phyloP scores from a whole-genome alignment of 2,888 invertebrate genomes.

The Nesidiocoris tenuis region DNA sequence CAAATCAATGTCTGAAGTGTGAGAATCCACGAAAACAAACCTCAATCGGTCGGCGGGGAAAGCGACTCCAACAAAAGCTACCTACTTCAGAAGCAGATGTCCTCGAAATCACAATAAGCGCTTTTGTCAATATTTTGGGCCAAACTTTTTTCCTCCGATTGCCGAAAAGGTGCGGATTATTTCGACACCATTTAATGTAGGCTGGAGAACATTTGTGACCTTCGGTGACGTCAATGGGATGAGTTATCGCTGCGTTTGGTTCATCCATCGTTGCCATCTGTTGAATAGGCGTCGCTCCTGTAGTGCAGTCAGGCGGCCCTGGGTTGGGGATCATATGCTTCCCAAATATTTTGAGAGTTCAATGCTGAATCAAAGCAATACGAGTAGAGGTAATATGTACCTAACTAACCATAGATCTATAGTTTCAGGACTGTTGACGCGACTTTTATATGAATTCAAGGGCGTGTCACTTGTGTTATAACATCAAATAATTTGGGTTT shows the following conservation, averaged over 20 bases:
- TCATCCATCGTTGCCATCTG: constrained; percentile 6
- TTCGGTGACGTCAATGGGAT: constrained; percentile 7
- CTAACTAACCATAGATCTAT: no score
- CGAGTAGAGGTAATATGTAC: no score
- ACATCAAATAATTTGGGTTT: no score
- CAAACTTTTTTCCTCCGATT: background rate
- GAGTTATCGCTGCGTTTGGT: background rate
- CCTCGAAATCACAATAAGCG: background rate
- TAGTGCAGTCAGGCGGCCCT: no score
- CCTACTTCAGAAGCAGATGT: background rate
- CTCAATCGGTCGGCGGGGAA: background rate
- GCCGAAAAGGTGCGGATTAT: constrained; percentile 5
- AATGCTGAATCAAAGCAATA: no score
- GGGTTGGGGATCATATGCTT: no score
- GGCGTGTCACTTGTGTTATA: no score
- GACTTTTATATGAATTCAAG: no score
- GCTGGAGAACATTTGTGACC: background rate
- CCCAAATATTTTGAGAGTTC: no score
- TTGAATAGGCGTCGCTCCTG: constrained; percentile 15
- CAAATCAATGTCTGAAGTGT: background rate
- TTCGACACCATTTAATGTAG: constrained; percentile 26
- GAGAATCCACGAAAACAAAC: background rate
- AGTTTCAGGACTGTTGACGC: no score
- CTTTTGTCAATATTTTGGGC: constrained; percentile 23
- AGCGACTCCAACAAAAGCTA: background rate